Evolutionary conservation across 2,797 vertebrate species (phyloP).

Genomic region (Melanotaenia pygmaea): DNA sequence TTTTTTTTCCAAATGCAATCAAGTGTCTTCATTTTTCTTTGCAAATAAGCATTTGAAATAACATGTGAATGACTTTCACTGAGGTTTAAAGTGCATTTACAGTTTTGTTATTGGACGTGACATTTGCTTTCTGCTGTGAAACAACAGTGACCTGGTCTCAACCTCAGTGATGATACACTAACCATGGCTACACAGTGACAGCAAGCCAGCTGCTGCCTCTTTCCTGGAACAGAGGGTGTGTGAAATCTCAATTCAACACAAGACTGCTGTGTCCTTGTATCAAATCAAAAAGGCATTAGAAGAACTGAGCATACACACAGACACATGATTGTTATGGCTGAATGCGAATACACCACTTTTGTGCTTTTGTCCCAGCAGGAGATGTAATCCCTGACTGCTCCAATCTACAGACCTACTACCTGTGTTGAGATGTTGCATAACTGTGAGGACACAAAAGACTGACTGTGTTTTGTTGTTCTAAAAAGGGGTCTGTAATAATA

Average conservation of each 20-base stretch:
- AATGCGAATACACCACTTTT: slow-evolving; percentile 61
- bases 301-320: slow-evolving; percentile 40
- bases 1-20: background rate
- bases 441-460: slow-evolving; percentile 39
- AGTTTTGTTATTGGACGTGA: slow-evolving; percentile 20
- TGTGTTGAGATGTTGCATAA: slow-evolving; percentile 47
- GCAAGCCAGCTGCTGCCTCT: slow-evolving; percentile 73
- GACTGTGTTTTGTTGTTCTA: slow-evolving; percentile 18
- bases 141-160: slow-evolving; percentile 47
- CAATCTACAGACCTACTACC: slow-evolving; percentile 33
- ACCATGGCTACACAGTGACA: slow-evolving; percentile 56
- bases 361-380: slow-evolving; percentile 41
- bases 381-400: slow-evolving; percentile 29
- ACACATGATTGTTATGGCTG: slow-evolving; percentile 42
- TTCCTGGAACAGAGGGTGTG: slow-evolving; percentile 62
- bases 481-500: background rate
- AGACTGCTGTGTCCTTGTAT: slow-evolving; percentile 66
- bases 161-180: slow-evolving; percentile 45
- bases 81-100: slow-evolving; percentile 13
- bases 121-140: slow-evolving; percentile 28
- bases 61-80: slow-evolving; percentile 32
- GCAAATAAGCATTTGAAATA: background rate
- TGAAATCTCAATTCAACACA: slow-evolving; percentile 62
- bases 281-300: slow-evolving; percentile 69
- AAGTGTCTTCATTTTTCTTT: background rate